A percentile compares a stretch with the other conserved stretches of the same genome.
Evolutionary conservation across 2,113 vertebrate species (phyloP).

Genomic region (Opisthocomus hoazin): DNA sequence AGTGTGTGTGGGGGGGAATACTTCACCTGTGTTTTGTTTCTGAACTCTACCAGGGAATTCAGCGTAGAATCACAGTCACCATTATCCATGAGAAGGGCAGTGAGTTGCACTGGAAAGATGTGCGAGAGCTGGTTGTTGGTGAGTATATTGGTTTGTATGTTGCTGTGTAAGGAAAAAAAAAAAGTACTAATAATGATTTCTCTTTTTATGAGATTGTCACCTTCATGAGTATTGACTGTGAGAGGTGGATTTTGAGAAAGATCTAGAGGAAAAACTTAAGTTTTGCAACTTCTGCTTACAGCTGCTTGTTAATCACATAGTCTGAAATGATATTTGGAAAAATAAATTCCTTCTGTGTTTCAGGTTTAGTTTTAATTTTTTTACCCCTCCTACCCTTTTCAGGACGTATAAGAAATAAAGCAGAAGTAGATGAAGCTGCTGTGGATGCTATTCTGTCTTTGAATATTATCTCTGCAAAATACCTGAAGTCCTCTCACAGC

Average conservation of each 20-base stretch:
- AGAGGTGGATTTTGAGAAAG: background rate
- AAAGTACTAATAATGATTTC: background rate
- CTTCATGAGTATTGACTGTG: background rate
- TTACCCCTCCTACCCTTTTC: background rate
- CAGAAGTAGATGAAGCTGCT: conserved; percentile 89
- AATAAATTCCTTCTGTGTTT: background rate
- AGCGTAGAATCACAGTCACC: conserved; percentile 92
- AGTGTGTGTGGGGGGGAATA: background rate
- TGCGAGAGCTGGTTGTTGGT: conserved; percentile 96
- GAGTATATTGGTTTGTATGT: conserved; percentile 58
- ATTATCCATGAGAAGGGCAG: conserved; percentile 97
- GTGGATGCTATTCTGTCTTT: conserved; percentile 91
- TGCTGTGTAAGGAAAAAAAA: background rate
- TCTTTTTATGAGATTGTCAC: background rate
- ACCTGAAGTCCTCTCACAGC: conserved; percentile 92
- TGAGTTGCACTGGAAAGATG: conserved; percentile 97
- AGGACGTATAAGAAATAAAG: conserved; percentile 91
- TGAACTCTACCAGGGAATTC: conserved; percentile 83
- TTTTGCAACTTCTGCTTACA: background rate
- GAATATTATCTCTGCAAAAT: conserved; percentile 97
- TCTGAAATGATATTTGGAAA: background rate
- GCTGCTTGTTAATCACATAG: background rate
- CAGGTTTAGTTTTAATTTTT: background rate
- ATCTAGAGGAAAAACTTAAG: background rate
- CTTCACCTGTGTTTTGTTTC: background rate